Evolutionary conservation across 2,113 vertebrate genomes (phyloP), one percentile per base, ranked within the genome.

Genomic region (Labrus mixtus): DNA sequence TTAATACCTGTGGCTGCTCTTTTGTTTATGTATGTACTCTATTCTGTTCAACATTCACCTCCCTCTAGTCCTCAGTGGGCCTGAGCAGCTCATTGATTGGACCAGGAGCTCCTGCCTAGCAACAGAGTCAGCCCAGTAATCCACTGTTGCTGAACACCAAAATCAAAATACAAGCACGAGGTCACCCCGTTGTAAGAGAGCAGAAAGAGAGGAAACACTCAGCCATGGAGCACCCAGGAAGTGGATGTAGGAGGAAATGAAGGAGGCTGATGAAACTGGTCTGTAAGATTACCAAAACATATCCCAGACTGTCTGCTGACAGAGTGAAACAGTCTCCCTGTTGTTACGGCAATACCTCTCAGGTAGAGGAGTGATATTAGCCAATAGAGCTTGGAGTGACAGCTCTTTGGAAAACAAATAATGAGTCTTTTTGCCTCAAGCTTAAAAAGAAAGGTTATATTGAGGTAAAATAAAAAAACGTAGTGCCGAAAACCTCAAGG

Each of bases 41-140:
- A 53, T 36, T 48, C 29, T 64, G 19, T 55, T 39, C 46, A 68
- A 33, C 43, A 63, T 22, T 11, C 60, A 63, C 19, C 68, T 53
- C 43, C 41, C 22, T 53, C 41, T 8, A 33, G n/a, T 63, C 41
- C 53, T 72, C 53, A 43, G 67, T 45, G 63, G 41, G 46, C 45
- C 39, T 62, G 16, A 77, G 73, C 71, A 78, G 83, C 77, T 82
- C 82, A 87, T 81, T 86, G 84, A 88, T 87, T 84, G 73, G 79
- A 82, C 70, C 58, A 33, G 54, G 66, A 83, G 78, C 68, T 62
- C 64, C 77, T 89, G 85, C 88, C 83, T 88, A 87, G 89, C 85
- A 90, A 92, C 89, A 73, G 65, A 68, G 75, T 66, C 76, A 78
- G 55, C 7, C 53, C 74, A 83, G 81, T 79, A 76, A 81, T 73